Conservation (phyloP, 23 tunicate species). For the Phallusia fumigata region DNA sequence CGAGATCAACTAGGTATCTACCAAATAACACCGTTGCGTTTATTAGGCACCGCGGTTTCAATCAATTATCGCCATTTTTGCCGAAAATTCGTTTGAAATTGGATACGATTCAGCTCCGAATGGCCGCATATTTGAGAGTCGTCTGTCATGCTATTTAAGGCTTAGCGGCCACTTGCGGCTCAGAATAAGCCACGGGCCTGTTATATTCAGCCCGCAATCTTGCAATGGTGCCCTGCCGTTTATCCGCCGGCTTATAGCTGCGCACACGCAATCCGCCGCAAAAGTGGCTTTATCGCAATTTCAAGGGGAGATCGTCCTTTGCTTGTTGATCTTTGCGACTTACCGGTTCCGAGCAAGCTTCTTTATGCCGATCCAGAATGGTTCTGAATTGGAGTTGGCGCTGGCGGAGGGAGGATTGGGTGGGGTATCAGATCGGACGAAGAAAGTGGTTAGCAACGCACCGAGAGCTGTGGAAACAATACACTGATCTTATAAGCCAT, state of each 20-base stretch:
- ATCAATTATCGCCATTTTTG: too few relatives aligned
- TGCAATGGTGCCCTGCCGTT: too few relatives aligned
- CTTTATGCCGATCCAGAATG: constrained; percentile 49
- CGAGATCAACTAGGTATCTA: too few relatives aligned
- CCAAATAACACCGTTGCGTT: too few relatives aligned
- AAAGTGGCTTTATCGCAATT: too few relatives aligned
- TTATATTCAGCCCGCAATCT: too few relatives aligned
- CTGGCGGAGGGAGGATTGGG: constrained; percentile 58
- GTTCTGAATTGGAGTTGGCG: constrained; percentile 35
- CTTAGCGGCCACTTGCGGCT: neutral
- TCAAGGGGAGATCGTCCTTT: too few relatives aligned
- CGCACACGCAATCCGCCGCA: too few relatives aligned
- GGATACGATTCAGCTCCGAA: neutral
- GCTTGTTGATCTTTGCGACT: neutral
- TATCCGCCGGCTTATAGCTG: too few relatives aligned
- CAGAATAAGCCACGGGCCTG: neutral
- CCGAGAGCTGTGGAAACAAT: constrained; percentile 26
- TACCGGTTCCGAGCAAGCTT: constrained; percentile 28
- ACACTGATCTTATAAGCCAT: neutral
- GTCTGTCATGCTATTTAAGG: neutral
- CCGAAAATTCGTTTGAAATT: neutral
- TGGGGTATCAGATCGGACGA: constrained; percentile 32
- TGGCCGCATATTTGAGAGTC: neutral
- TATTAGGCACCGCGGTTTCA: too few relatives aligned
- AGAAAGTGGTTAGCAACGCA: constrained; percentile 27